Conservation (phyloP, 2,113 vertebrate species). For the Sterna hirundo region DNA sequence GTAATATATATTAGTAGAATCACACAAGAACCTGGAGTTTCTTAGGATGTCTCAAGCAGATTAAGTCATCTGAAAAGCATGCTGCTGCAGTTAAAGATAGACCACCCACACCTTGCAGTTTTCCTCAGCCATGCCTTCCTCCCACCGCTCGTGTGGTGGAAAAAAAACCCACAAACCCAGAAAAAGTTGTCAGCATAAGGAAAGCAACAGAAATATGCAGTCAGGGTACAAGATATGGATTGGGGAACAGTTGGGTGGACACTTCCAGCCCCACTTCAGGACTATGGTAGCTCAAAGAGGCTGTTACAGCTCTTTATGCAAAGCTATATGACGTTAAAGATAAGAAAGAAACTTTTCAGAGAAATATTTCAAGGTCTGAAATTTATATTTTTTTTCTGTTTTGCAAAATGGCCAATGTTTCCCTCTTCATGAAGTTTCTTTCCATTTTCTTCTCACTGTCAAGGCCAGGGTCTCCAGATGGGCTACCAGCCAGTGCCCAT, state of each 20-base stretch:
- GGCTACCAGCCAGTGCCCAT: background rate
- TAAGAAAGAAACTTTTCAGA: background rate
- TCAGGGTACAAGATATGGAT: background rate
- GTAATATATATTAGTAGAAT: background rate
- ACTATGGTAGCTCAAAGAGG: background rate
- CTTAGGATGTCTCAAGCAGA: background rate
- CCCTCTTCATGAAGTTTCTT: background rate
- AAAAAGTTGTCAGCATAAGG: background rate
- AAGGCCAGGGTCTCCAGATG: background rate
- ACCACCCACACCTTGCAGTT: background rate
- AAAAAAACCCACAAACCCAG: background rate
- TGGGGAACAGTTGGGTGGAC: background rate
- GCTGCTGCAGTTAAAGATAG: conserved; percentile 14
- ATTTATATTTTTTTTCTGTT: background rate
- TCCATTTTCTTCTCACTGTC: background rate
- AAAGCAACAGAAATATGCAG: background rate
- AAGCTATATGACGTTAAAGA: background rate
- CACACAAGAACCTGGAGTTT: background rate
- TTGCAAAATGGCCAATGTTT: background rate
- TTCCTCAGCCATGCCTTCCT: background rate
- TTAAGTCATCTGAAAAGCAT: conserved; percentile 1
- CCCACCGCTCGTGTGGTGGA: rapidly evolving
- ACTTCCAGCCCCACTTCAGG: background rate
- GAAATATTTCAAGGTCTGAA: background rate
- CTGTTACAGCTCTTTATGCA: background rate